These are phyloP conservation scores for Sympetrum striolatum DNA, from an alignment of 2,888 invertebrate genomes.

Conservation along the genomic window DNA sequence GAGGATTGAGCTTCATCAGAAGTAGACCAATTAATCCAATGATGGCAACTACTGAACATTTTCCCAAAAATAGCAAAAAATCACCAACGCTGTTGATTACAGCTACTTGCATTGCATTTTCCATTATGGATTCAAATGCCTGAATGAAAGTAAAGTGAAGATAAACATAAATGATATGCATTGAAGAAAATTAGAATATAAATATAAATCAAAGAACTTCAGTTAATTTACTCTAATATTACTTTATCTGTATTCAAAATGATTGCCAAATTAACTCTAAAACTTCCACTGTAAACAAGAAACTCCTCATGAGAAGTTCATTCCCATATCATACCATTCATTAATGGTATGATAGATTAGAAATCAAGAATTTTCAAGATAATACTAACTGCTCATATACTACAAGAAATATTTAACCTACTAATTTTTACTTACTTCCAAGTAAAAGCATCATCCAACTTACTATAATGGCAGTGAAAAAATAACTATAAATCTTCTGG, in stretches of 20 bases:
- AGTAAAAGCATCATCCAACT: no score
- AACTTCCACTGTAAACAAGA: background rate
- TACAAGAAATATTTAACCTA: no score
- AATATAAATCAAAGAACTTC: background rate
- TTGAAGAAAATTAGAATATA: background rate
- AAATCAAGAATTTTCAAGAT: background rate
- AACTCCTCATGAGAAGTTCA: background rate
- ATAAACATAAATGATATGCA: conserved; percentile 7
- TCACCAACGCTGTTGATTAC: conserved; percentile 93
- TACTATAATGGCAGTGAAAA: no score
- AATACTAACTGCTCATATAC: no score
- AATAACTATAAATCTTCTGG: no score
- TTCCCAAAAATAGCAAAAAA: conserved; percentile 88
- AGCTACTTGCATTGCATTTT: conserved; percentile 85
- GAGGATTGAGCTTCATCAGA: conserved; percentile 74
- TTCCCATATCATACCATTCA: no score
- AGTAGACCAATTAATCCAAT: conserved; percentile 81
- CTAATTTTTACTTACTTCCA: no score
- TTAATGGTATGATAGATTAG: background rate
- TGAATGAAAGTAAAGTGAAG: conserved; percentile 57
- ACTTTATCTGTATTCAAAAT: no score
- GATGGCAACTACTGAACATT: conserved; percentile 78
- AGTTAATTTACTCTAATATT: background rate
- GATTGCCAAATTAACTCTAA: background rate
- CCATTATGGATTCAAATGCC: conserved; percentile 86